Evolutionary conservation across 2,113 vertebrate genomes (phyloP), one percentile per base, ranked within the genome.

Genomic region (Noturus placidus): DNA sequence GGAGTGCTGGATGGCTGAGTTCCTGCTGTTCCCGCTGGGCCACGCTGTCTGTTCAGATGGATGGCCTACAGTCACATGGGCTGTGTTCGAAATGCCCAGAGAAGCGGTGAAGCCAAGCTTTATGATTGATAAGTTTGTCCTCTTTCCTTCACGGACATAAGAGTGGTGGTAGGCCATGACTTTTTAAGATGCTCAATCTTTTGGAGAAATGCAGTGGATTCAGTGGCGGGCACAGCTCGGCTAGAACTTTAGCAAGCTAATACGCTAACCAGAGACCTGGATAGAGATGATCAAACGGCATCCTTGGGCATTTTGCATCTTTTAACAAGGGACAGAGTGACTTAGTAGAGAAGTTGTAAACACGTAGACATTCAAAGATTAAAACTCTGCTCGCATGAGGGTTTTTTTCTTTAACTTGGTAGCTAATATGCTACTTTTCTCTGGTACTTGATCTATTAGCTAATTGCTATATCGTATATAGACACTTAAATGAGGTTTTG

Each of bases 71-170:
- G 89, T 86, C 81, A 20, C 72, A 50, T 50, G 46, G 52, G 67
- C 84, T 65, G 80, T 72, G 84, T 83, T 63, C 82, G 65, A 87
- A 83, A 76, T 82, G 56, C 25, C 88, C 84, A 89, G 86, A 85
- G 83, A 89, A 89, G 80, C 67, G 83, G 79, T 52, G 77, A 81
- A 89, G 82, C 67, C 50, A 57, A 38, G 25, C 87, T 69, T 70
- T 61, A 61, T 91, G 91, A 90, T 88, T 88, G 91, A 89, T 89
- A 88, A 38, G 35, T 33, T 83, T 70, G 82, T 61, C 54, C 27
- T 72, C 82, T 72, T 54, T 57, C 61, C 83, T 59, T 72, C 19
- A 22, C 56, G 65, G 35, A 76, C 27, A 56, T 65, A 14, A 83
- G 61, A 50, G 63, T 52, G 35, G 42, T 84, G 46, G 19, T 52